Evolutionary conservation across 2,888 invertebrate genomes (phyloP).

Genomic region (Tenthredo mesomela): DNA sequence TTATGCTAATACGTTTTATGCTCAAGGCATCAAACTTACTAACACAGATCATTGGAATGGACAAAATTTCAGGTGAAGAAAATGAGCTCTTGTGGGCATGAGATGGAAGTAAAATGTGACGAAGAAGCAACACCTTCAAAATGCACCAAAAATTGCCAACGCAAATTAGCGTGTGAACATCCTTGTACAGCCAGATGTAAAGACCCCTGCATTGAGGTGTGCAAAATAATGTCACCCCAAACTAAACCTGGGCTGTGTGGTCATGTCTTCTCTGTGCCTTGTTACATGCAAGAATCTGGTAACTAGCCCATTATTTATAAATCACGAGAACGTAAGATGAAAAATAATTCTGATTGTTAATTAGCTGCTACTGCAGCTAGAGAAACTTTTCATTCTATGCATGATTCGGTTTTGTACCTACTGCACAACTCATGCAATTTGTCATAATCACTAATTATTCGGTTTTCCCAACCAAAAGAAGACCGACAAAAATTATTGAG

Average conservation of each 20-base stretch:
- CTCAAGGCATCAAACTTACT: not conserved
- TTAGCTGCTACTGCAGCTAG: conserved; percentile 62
- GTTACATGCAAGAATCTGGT: conserved; percentile 67
- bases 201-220: conserved; percentile 73
- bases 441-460: not conserved
- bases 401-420: too few relatives aligned
- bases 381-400: not conserved
- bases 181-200: conserved; percentile 77
- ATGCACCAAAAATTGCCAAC: conserved; percentile 78
- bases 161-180: conserved; percentile 79
- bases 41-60: not conserved
- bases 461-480: not conserved
- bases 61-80: conserved; percentile 66
- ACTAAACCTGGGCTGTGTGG: conserved; percentile 77
- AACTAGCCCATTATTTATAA: not conserved
- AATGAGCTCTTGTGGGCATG: conserved; percentile 78
- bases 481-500: conserved; percentile 59
- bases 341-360: not conserved
- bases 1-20: not conserved
- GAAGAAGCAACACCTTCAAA: conserved; percentile 67
- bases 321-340: not conserved
- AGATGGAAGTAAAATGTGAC: conserved; percentile 76
- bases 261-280: conserved; percentile 78
- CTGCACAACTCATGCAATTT: not conserved
- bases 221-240: conserved; percentile 62